Base-by-base conservation (phyloP, 2,113 vertebrate species). In the Sapajus apella region DNA sequence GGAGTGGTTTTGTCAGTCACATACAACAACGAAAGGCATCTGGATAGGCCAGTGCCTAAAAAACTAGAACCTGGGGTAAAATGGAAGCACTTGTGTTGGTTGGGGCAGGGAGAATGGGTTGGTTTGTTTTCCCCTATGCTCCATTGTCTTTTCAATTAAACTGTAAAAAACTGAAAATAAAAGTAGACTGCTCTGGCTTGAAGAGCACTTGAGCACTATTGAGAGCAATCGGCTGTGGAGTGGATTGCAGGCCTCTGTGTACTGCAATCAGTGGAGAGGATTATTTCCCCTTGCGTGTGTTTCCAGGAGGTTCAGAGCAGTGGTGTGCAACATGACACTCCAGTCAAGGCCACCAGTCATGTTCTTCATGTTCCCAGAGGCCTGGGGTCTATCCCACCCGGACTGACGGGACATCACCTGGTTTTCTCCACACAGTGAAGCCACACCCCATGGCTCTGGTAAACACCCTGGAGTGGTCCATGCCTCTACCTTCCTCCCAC, bases 121-220 rank as follows among this genome's bases (percentile, higher is more conserved):
- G n/a, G 14, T 85, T 83, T 87, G 21, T 56, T 70, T 77, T 64
- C 16, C 10, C 16, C 45, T 3, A 4, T 17, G 23, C 18, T 79
- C 30, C 6, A 14, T 68, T 97, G 61, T 90, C 23, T 83, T 95
- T 95, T 94, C 81, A 73, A 43, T 90, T 97, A 84, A 90, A 87
- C 16, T 9, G 4, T 70, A 8, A n/a, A 75, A 56, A 77, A 45
- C 50, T 2, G 13, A 43, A 73, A 92, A 55, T 5, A 83, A 61
- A 83, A 75, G 45, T 52, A 85, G 40, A 14, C 27, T 37, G 80
- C 40, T 40, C 40, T 50, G 79, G 70, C 45, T 72, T 95, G 70
- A 80, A 92, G 92, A 90, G 68, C 16, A 27, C 66, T 90, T 0
- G 3, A 70, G 76, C 84, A 20, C 77, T 75, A 0, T 73, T 45